Percentiles rank a stretch among this genome's conserved stretches.
Conservation (phyloP, 1,140 invertebrate species). For the Homalodisca vitripennis region DNA sequence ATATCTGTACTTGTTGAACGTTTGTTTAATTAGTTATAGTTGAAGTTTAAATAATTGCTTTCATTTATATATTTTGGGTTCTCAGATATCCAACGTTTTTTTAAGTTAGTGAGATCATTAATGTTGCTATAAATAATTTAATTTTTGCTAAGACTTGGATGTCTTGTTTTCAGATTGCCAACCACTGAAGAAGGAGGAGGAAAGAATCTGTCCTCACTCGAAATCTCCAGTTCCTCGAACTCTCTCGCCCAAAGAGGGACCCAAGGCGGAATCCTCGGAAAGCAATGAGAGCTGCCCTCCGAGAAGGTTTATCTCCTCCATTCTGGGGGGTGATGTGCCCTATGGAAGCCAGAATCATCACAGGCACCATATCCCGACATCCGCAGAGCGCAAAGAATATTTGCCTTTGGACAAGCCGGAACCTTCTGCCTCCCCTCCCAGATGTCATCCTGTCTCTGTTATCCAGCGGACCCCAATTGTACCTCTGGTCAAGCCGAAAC, state of each 20-base stretch:
- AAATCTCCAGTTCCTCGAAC: not conserved
- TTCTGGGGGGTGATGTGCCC: conserved; percentile 70
- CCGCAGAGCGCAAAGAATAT: conserved; percentile 77
- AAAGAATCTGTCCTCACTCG: conserved; percentile 17
- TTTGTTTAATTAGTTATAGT: too few relatives aligned
- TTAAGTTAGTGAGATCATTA: too few relatives aligned
- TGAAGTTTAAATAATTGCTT: too few relatives aligned
- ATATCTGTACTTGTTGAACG: too few relatives aligned
- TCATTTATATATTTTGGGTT: too few relatives aligned
- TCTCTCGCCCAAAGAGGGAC: conserved; percentile 1
- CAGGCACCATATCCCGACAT: conserved; percentile 69
- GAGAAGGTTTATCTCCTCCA: conserved; percentile 71
- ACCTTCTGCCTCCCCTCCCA: conserved; percentile 37
- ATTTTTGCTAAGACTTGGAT: too few relatives aligned
- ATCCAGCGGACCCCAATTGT: conserved; percentile 73
- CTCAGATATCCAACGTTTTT: too few relatives aligned
- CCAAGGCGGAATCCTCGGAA: not conserved
- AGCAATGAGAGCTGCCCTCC: conserved; percentile 47
- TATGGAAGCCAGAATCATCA: conserved; percentile 59
- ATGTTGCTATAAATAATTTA: too few relatives aligned
- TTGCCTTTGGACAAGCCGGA: conserved; percentile 58
- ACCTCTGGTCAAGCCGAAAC: conserved; percentile 44
- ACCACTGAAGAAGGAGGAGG: conserved; percentile 17
- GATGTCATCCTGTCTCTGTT: conserved; percentile 58
- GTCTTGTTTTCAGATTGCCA: conserved; percentile 9